A percentile compares a stretch with the other conserved stretches of the same genome.
Evolutionary conservation across 2,113 vertebrate genomes (phyloP).

Genomic region (Mustela lutreola): DNA sequence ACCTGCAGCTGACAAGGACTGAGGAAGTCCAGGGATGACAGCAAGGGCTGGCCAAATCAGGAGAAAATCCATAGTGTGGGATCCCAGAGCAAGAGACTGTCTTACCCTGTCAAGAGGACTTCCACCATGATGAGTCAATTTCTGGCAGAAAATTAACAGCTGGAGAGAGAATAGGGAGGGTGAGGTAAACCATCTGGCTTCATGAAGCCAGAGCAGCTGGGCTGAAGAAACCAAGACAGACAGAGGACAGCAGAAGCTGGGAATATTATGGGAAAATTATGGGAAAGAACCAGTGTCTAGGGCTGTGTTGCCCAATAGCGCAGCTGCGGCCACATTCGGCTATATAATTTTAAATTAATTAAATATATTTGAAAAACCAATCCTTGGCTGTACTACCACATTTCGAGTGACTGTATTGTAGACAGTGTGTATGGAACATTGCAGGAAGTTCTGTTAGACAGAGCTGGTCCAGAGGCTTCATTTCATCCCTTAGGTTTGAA

Average conservation of each 20-base stretch:
- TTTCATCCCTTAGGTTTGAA: neutral
- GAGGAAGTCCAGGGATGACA: neutral
- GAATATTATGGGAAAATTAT: neutral
- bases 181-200: neutral
- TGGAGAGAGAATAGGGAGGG: neutral
- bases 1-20: neutral
- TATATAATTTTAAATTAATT: neutral
- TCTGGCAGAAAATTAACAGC: neutral
- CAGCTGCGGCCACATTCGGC: neutral
- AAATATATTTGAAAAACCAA: neutral
- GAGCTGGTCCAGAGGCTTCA: neutral
- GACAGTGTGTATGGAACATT: fast-evolving
- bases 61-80: neutral
- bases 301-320: neutral
- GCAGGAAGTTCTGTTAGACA: neutral
- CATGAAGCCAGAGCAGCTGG: neutral
- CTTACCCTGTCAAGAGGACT: neutral
- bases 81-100: neutral
- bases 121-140: neutral
- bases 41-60: neutral
- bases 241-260: neutral
- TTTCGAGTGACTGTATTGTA: neutral
- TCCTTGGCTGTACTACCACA: neutral
- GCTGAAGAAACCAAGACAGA: neutral
- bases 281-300: neutral